A percentile compares a stretch with the other conserved stretches of the same genome.
Evolutionary conservation across 2,797 vertebrate species (phyloP).

Genomic region (Coranthus polyacanthus): DNA sequence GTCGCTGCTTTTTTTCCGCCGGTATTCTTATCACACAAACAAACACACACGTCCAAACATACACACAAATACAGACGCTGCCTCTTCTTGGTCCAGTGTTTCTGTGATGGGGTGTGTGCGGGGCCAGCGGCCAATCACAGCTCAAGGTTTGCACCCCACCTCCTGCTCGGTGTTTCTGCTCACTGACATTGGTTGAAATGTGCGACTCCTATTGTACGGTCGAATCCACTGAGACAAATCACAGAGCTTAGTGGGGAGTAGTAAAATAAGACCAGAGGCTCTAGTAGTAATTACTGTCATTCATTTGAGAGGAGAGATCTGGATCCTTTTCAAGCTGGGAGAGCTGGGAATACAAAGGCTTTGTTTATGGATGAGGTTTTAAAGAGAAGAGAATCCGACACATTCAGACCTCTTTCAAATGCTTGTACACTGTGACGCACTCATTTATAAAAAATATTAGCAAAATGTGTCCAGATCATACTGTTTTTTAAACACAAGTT

Average conservation of each 20-base stretch:
- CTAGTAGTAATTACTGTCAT: slow-evolving; percentile 4
- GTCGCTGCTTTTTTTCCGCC: slow-evolving; percentile 27
- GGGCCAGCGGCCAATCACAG: slow-evolving; percentile 73
- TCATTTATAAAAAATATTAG: too few relatives aligned
- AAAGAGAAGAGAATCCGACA: not conserved
- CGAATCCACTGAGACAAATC: slow-evolving; percentile 51
- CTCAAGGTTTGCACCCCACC: slow-evolving; percentile 71
- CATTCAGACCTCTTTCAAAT: too few relatives aligned
- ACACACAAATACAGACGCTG: slow-evolving; percentile 28
- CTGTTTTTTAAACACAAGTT: too few relatives aligned
- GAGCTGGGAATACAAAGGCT: not conserved
- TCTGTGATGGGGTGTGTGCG: slow-evolving; percentile 48
- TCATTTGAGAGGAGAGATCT: slow-evolving; percentile 4
- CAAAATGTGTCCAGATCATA: too few relatives aligned
- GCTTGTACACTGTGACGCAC: too few relatives aligned
- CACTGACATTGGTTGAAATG: slow-evolving; percentile 65
- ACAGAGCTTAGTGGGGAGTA: slow-evolving; percentile 24
- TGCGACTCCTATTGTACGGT: slow-evolving; percentile 41
- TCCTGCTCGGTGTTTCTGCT: slow-evolving; percentile 31
- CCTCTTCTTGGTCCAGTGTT: slow-evolving; percentile 15
- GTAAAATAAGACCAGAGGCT: slow-evolving; percentile 15
- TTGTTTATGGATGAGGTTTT: not conserved
- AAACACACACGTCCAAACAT: slow-evolving; percentile 1
- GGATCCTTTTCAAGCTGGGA: not conserved
- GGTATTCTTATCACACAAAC: slow-evolving; percentile 34